phyloP scores from a whole-genome alignment of 2,797 vertebrate species.

The Mormyrus proboscirostris region DNA sequence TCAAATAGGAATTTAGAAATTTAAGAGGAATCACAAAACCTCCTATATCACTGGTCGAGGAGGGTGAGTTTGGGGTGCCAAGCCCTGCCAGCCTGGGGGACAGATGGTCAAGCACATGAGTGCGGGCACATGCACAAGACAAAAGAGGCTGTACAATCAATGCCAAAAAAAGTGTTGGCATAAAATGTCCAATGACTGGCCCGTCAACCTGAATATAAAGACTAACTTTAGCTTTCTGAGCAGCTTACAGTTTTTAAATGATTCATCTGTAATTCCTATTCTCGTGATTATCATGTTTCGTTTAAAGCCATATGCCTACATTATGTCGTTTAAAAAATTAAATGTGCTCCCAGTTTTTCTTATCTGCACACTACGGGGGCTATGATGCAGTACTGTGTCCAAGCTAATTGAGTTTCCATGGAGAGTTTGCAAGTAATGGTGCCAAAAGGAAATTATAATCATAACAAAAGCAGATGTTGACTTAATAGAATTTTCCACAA shows the following conservation, averaged over 20 bases:
- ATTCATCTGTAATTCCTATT: neutral
- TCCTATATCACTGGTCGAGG: neutral
- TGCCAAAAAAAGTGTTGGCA: neutral
- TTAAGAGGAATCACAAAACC: neutral
- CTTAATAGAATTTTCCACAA: conserved; percentile 16
- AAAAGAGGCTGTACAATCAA: neutral
- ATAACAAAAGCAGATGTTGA: conserved; percentile 10
- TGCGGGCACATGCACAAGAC: neutral
- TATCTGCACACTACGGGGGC: neutral
- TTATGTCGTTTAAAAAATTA: neutral
- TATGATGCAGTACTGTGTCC: neutral
- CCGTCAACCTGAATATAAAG: neutral
- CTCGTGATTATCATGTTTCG: neutral
- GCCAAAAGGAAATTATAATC: conserved; percentile 13
- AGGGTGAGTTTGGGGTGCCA: neutral
- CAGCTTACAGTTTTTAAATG: neutral
- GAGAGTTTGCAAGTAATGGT: neutral
- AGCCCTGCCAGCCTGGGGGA: neutral
- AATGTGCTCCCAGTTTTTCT: neutral
- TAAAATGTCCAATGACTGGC: neutral
- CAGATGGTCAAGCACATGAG: neutral
- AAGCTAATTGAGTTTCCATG: neutral
- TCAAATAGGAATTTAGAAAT: neutral
- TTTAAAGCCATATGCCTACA: neutral
- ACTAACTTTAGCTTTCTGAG: neutral